phyloP scores from a whole-genome alignment of 2,888 invertebrate species.

The Anorthoa munda region DNA sequence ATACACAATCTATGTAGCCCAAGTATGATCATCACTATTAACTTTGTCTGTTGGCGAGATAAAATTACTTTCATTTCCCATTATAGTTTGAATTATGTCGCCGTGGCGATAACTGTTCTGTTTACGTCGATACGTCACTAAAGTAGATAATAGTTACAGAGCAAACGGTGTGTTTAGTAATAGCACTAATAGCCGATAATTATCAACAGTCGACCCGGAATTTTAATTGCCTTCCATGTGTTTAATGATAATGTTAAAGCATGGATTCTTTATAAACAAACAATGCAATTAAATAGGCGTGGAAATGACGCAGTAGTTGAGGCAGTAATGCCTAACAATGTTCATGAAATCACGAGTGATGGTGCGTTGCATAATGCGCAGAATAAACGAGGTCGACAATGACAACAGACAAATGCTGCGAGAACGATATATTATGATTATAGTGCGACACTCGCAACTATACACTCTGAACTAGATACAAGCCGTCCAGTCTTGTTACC shows the following conservation, averaged over 20 bases:
- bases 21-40: constrained; percentile 44
- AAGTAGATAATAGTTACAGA: constrained; percentile 29
- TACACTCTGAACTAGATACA: constrained; percentile 45
- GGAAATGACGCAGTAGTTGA: constrained; percentile 61
- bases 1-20: constrained; percentile 52
- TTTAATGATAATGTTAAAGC: constrained; percentile 39
- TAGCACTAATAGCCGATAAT: constrained; percentile 49
- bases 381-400: constrained; percentile 71
- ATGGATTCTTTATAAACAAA: constrained; percentile 44
- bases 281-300: constrained; percentile 52
- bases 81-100: constrained; percentile 51
- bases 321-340: constrained; percentile 29
- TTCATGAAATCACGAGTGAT: constrained; percentile 20
- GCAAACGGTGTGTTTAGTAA: constrained; percentile 37
- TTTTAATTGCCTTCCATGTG: constrained; percentile 48
- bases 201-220: constrained; percentile 34
- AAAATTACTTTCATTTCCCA: constrained; percentile 48
- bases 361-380: constrained; percentile 69
- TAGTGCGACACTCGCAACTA: constrained; percentile 60
- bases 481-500: constrained; percentile 20
- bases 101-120: constrained; percentile 36
- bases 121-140: constrained; percentile 25
- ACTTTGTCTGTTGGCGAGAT: constrained; percentile 41
- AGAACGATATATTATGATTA: constrained; percentile 65
- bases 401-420: constrained; percentile 54